Evolutionary conservation across 2,888 invertebrate species (phyloP).

Genomic region (Eupithecia tripunctaria): DNA sequence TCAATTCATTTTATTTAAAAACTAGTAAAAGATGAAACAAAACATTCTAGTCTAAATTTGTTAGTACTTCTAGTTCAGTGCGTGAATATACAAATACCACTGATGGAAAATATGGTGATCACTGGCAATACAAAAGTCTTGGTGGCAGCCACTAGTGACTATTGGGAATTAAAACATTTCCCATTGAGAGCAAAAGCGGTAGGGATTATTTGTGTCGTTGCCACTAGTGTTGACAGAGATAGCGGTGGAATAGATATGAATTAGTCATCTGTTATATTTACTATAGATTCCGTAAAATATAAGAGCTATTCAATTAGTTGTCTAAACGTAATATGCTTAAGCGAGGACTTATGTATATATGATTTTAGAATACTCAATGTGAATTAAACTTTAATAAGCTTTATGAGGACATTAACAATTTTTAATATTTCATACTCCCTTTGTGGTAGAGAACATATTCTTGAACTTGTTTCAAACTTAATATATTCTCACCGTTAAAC

Average conservation of each 20-base stretch:
- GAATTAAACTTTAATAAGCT: background rate
- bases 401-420: constrained; percentile 6
- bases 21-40: background rate
- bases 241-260: background rate
- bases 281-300: background rate
- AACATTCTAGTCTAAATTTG: background rate
- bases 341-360: background rate
- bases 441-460: constrained; percentile 33
- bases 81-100: background rate
- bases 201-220: too few species aligned
- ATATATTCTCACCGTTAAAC: constrained; percentile 57
- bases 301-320: background rate
- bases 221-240: too few species aligned
- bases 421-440: constrained; percentile 45
- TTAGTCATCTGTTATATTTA: background rate
- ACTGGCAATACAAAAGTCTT: too few species aligned
- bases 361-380: background rate
- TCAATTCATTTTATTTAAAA: too few species aligned
- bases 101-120: too few species aligned
- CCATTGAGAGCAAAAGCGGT: too few species aligned
- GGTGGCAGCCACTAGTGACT: too few species aligned
- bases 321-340: background rate
- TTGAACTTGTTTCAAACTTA: constrained; percentile 53
- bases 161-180: too few species aligned
- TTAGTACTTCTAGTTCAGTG: background rate